Base-by-base conservation (phyloP, 2,113 vertebrate genomes). In the Pterophyllum scalare region DNA sequence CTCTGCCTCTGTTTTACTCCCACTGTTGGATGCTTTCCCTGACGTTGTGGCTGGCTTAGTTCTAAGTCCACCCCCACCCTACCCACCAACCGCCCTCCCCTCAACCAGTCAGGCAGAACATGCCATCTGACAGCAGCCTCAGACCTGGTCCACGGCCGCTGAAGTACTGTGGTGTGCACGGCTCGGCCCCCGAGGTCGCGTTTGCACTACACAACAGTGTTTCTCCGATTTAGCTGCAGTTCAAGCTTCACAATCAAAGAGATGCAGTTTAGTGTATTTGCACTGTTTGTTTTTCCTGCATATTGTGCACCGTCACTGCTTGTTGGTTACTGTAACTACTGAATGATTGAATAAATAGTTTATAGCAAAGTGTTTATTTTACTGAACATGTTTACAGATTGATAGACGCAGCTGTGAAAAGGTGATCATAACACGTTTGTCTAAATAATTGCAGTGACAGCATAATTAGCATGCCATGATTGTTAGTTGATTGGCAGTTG, bases 351-450 rank as follows among this genome's bases (percentile, higher is more conserved):
- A 11, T 3, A 75, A 22, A 49, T 24, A 79, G 62, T 77, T 62
- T 46, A 24, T 77, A 33, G 61, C 14, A 76, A 78, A 77, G 49
- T 79, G 80, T 76, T 77, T 62, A 81, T 61, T 85, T 87, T 20
- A 83, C 77, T 62, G 54, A 86, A 86, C 78, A 75, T 81, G 92
- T 94, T 95, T 94, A 91, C 94, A 89, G 83, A 86, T 49, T 77
- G 79, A 86, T 35, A 35, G 72, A 76, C 24, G 74, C 35, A 5
- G 76, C n/a, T 58, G 52, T 85, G 54, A 74, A 79, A 74, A 43
- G 33, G 79, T 38, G 60, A 40, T 11, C 49, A 59, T 33, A 20
- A 33, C 24, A 40, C 9, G 1, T 80, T 60, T 77, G 58, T 43
- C 35, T 31, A 22, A 15, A 57, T 78, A 28, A 61, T 62, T 56